Conservation (phyloP, 2,113 vertebrate species). For the Chaetops frenatus region DNA sequence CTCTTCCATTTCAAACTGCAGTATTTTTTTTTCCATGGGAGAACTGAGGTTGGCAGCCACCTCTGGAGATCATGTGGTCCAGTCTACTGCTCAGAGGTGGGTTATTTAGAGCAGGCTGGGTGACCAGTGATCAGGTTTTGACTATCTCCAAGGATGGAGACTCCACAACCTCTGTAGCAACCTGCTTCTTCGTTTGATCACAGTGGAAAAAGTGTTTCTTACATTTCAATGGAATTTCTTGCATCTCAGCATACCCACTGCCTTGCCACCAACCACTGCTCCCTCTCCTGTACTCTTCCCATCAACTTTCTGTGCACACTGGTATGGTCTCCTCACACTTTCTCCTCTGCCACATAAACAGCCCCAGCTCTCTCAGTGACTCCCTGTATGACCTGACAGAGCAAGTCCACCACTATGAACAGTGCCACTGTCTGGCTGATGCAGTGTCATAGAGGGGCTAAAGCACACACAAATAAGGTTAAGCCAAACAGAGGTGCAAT, state of each 20-base stretch:
- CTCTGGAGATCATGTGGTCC: neutral
- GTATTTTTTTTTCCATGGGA: neutral
- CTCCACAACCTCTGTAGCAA: neutral
- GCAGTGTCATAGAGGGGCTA: neutral
- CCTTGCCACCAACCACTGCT: neutral
- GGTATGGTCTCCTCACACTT: accelerated
- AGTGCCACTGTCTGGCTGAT: neutral
- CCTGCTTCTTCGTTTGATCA: neutral
- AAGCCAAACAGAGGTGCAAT: neutral
- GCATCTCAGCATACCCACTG: neutral
- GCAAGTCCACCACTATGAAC: neutral
- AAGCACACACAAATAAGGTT: neutral
- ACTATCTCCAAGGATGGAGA: neutral
- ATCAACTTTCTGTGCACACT: neutral
- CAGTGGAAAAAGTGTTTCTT: neutral
- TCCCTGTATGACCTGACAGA: neutral
- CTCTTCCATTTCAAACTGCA: neutral
- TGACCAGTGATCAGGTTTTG: neutral
- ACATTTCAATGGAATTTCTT: neutral
- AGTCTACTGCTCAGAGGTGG: neutral
- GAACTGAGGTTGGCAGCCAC: neutral
- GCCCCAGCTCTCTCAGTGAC: neutral
- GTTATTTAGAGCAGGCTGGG: neutral
- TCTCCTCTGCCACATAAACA: neutral
- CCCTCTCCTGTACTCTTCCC: neutral